Base-by-base conservation (phyloP, 1,140 invertebrate species). In the Panagrolaimus sp. region DNA sequence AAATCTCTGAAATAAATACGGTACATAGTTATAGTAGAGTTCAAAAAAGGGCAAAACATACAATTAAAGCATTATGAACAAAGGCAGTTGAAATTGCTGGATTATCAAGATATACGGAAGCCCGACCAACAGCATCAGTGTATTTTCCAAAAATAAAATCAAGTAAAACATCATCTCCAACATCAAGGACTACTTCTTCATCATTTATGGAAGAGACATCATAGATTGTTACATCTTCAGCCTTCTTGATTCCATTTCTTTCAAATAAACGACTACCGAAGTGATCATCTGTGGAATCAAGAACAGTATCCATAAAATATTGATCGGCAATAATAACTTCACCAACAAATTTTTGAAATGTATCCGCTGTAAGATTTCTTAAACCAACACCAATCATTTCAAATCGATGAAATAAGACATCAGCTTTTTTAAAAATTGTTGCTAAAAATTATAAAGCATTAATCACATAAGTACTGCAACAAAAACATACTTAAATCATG, bases 331-430 rank as follows among this genome's bases (percentile, higher is more conserved):
- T 11, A 57, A 57, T 20, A 20, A 20, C 1, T 57, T 57, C 51
- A 13, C 51, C 51, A 27, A 57, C 20, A 8, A 57, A 57, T n/a
- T 57, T 57, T 57, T 57, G 51, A 27, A 57, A 57, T 2, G 51
- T 25, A 57, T 57, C 51, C 0, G 9, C 20, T 11, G 51, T n/a
- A 20, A 57, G 51, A 20, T 57, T 20, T 25, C 27, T 27, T 5
- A 57, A 11, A 20, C 14, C 11, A 1, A 57, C n/a, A 25, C 51
- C 51, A 57, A 57, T 57, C 51, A 57, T 13, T 16, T 57, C 51
- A 13, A 57, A 57, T 1, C 51, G 14, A 11, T 11, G 14, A 27
- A 57, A 57, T 16, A 20, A 11, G n/a, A 57, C 51, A 27, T 57
- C 27, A 3, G 51, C 51, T 57, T 27, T 20, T 2, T 57, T 57